Evolutionary conservation across 2,797 vertebrate species (phyloP).

Genomic region (Macropodus opercularis): DNA sequence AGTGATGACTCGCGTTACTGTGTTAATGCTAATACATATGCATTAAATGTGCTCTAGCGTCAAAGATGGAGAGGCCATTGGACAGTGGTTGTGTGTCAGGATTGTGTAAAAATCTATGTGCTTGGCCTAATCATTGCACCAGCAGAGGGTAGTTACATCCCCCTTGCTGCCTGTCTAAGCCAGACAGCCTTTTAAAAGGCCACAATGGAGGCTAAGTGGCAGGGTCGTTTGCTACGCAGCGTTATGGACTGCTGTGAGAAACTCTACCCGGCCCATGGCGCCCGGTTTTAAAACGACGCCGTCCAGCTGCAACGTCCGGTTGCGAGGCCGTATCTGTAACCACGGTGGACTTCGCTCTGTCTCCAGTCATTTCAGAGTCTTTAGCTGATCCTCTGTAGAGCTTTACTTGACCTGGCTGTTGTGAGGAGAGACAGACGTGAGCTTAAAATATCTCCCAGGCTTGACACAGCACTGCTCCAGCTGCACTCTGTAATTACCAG

Average conservation of each 20-base stretch:
- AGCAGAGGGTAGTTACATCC: conserved; percentile 24
- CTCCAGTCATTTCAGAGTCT: conserved; percentile 32
- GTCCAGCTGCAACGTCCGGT: conserved; percentile 9
- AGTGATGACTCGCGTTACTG: too few relatives aligned
- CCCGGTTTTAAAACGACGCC: conserved; percentile 17
- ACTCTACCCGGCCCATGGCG: conserved; percentile 19
- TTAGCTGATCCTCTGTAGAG: conserved; percentile 51
- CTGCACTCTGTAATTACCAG: conserved; percentile 82
- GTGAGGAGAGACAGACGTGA: conserved; percentile 68
- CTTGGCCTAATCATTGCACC: conserved; percentile 36
- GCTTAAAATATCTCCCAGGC: conserved; percentile 74
- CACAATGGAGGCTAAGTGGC: conserved; percentile 32
- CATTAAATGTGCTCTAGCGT: neutral
- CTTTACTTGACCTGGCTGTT: conserved; percentile 66
- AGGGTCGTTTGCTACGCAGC: conserved; percentile 37
- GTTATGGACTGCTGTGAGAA: conserved; percentile 50
- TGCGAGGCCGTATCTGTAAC: conserved; percentile 9
- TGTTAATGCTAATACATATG: neutral
- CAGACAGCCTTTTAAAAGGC: conserved; percentile 43
- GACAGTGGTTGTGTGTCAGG: conserved; percentile 5
- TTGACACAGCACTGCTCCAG: conserved; percentile 77
- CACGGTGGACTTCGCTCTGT: neutral
- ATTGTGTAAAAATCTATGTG: conserved; percentile 21
- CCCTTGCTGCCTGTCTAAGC: conserved; percentile 25
- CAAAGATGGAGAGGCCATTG: neutral